A percentile compares a stretch with the other conserved stretches of the same genome.
Evolutionary conservation across 2,888 invertebrate species (phyloP).

Genomic region (Aplocera efformata): DNA sequence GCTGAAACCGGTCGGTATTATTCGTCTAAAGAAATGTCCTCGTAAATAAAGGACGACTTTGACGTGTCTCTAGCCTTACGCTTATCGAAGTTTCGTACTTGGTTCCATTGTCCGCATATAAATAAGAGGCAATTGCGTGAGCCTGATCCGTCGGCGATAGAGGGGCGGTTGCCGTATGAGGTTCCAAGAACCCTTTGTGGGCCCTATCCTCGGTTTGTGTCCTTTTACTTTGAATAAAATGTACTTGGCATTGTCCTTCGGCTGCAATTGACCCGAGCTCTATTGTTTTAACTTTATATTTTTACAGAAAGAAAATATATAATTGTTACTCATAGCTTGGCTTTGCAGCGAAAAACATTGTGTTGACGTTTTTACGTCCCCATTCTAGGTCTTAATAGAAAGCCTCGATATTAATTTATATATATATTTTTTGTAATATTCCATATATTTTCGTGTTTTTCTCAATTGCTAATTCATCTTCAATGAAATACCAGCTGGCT

Average conservation of each 20-base stretch:
- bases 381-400: too few species aligned
- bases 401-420: too few species aligned
- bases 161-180: slow-evolving; percentile 21
- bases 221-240: slow-evolving; percentile 14
- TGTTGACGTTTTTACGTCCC: too few species aligned
- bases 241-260: neutral
- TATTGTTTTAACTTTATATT: neutral
- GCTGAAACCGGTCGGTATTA: neutral
- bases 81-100: slow-evolving; percentile 27
- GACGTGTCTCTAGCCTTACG: slow-evolving; percentile 20
- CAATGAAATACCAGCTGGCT: too few species aligned
- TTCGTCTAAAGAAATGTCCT: neutral
- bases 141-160: slow-evolving; percentile 24
- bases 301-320: too few species aligned
- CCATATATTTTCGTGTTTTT: too few species aligned
- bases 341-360: too few species aligned
- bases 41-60: slow-evolving; percentile 5
- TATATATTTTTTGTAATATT: too few species aligned
- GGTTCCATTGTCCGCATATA: slow-evolving; percentile 32
- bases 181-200: slow-evolving; percentile 17
- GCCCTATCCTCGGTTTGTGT: slow-evolving; percentile 8
- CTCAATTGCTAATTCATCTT: too few species aligned
- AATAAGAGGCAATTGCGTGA: slow-evolving; percentile 29
- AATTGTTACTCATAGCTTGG: too few species aligned
- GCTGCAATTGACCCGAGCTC: neutral